A percentile compares a stretch with the other conserved stretches of the same genome.
phyloP scores from a whole-genome alignment of 2,888 invertebrate species.

The Sesia apiformis region DNA sequence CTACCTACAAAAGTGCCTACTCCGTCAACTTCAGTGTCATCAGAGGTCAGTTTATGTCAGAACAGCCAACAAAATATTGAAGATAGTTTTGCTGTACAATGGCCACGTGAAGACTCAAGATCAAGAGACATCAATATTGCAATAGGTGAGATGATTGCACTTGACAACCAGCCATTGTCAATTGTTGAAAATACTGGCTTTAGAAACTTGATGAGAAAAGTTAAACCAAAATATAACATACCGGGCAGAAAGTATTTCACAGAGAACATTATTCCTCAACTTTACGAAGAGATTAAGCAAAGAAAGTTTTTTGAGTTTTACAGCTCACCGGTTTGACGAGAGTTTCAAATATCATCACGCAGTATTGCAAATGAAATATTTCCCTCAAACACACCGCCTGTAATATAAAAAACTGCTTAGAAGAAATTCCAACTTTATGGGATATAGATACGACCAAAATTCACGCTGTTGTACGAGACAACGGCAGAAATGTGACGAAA shows the following conservation, averaged over 20 bases:
- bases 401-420: too few relatives aligned
- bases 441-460: too few relatives aligned
- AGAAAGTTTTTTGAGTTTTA: constrained; percentile 7
- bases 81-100: not conserved
- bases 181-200: not conserved
- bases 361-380: constrained; percentile 8
- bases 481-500: too few relatives aligned
- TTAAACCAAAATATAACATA: not conserved
- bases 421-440: too few relatives aligned
- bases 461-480: too few relatives aligned
- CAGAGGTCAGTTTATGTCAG: not conserved
- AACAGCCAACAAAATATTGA: not conserved
- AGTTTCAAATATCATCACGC: constrained; percentile 4
- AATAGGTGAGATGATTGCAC: not conserved
- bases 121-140: not conserved
- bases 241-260: not conserved
- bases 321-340: constrained; percentile 7
- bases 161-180: not conserved
- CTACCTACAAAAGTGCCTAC: too few relatives aligned
- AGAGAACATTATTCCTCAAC: not conserved
- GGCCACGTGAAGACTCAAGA: not conserved
- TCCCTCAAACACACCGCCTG: too few relatives aligned
- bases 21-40: too few relatives aligned
- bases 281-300: not conserved
- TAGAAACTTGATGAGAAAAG: too few relatives aligned